These are phyloP conservation scores for Microcaecilia unicolor DNA, from an alignment of 2,797 vertebrate species.

Conservation along the genomic window DNA sequence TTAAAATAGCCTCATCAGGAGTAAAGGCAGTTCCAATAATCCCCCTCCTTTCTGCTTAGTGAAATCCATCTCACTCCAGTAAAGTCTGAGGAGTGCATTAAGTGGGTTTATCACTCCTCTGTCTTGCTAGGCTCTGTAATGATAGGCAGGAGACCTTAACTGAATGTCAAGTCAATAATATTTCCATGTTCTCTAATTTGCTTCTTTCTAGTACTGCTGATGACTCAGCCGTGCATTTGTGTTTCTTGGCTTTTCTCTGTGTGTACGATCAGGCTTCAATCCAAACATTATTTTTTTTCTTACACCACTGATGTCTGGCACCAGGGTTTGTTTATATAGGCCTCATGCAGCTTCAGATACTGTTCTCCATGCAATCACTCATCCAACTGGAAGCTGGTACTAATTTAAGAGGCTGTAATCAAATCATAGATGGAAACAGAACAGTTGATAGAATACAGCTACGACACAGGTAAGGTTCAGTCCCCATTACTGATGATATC, in stretches of 20 bases:
- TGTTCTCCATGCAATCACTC: not conserved
- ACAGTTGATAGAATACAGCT: too few relatives aligned
- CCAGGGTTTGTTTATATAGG: too few relatives aligned
- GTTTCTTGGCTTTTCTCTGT: not conserved
- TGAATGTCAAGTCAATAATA: not conserved
- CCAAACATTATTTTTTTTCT: accelerated
- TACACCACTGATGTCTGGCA: not conserved
- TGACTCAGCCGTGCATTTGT: not conserved
- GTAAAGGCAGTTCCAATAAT: too few relatives aligned
- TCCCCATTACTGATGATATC: accelerated
- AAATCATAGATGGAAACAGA: too few relatives aligned
- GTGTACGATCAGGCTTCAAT: not conserved
- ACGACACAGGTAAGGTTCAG: accelerated
- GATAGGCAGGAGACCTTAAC: not conserved
- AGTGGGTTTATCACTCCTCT: too few relatives aligned
- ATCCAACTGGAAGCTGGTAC: too few relatives aligned
- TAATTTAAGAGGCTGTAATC: too few relatives aligned
- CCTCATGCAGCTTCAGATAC: not conserved
- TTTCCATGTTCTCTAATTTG: not conserved
- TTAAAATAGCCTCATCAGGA: too few relatives aligned
- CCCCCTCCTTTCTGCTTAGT: too few relatives aligned
- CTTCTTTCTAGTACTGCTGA: not conserved
- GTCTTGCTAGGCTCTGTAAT: too few relatives aligned
- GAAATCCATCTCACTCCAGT: too few relatives aligned
- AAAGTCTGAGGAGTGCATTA: too few relatives aligned